Evolutionary conservation across 2,888 invertebrate species (phyloP).

Genomic region (Amorpha juglandis): DNA sequence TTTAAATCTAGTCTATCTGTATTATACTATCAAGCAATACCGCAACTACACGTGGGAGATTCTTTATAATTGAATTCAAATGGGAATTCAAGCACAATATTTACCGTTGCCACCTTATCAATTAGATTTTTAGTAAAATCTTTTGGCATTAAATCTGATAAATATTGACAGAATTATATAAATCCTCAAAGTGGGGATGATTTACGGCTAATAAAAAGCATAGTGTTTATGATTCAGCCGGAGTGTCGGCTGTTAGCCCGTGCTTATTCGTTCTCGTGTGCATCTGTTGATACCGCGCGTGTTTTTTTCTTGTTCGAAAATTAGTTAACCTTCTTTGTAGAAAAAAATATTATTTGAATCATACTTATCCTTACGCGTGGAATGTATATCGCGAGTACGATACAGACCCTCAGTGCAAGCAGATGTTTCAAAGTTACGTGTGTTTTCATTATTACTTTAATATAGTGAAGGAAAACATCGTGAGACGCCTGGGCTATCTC

Average conservation of each 20-base stretch:
- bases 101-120: not conserved
- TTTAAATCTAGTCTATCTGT: too few relatives aligned
- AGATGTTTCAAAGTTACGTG: too few relatives aligned
- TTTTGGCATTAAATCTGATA: conserved; percentile 33
- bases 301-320: not conserved
- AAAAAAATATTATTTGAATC: too few relatives aligned
- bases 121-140: not conserved
- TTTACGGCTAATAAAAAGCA: conserved; percentile 48
- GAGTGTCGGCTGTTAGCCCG: conserved; percentile 34
- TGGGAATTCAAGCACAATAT: not conserved
- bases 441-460: too few relatives aligned
- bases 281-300: not conserved
- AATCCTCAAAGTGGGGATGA: conserved; percentile 34
- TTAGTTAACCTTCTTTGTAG: not conserved
- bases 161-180: conserved; percentile 26
- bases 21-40: too few relatives aligned
- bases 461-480: too few relatives aligned
- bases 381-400: too few relatives aligned
- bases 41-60: not conserved
- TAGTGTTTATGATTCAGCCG: conserved; percentile 55
- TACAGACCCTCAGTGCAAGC: too few relatives aligned
- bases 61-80: too few relatives aligned
- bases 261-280: not conserved
- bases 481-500: too few relatives aligned
- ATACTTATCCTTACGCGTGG: too few relatives aligned